Evolutionary conservation across 2,888 invertebrate genomes (phyloP).

Genomic region (Calameuta filiformis): DNA sequence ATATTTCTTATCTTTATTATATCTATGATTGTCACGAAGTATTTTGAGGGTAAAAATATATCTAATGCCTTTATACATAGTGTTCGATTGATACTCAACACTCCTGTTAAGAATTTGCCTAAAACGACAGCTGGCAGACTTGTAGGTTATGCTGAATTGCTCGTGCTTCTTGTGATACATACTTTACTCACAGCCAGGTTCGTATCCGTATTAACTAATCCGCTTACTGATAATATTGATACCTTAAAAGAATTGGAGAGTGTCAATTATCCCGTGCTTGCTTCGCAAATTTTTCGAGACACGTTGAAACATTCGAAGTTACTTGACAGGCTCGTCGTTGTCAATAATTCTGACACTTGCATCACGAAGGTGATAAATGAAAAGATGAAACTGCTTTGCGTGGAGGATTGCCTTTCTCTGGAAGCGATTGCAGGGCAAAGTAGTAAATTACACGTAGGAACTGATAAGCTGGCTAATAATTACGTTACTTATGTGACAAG

Average conservation of each 20-base stretch:
- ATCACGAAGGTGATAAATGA: neutral
- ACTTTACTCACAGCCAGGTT: neutral
- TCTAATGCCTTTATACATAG: neutral
- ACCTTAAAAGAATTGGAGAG: neutral
- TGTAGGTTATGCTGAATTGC: neutral
- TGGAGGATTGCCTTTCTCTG: neutral
- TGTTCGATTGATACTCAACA: neutral
- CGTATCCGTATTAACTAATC: neutral
- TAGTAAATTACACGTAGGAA: neutral
- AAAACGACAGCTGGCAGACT: neutral
- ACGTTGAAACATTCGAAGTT: neutral
- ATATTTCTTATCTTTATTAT: neutral
- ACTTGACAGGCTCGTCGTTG: neutral
- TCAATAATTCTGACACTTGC: neutral
- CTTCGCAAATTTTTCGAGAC: neutral
- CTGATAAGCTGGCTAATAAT: neutral
- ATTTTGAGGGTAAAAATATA: neutral
- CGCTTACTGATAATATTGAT: neutral
- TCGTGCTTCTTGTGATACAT: neutral
- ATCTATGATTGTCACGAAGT: neutral
- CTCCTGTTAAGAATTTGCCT: neutral
- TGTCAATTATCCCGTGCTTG: neutral
- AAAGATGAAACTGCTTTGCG: neutral
- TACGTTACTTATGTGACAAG: neutral
- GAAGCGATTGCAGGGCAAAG: neutral